phyloP scores from a whole-genome alignment of 1,140 invertebrate species.

The Apis dorsata region DNA sequence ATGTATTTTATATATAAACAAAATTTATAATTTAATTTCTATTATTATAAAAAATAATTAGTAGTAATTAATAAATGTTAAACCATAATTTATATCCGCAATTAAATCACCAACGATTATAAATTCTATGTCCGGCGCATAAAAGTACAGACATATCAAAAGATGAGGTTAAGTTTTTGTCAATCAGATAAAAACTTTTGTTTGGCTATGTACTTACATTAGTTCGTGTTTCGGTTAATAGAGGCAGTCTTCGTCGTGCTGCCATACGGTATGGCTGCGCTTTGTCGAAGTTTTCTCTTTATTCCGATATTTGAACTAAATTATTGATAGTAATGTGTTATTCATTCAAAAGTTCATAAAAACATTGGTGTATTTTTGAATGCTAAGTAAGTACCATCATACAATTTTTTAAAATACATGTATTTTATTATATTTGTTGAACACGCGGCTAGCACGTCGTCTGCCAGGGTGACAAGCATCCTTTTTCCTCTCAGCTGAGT shows the following conservation, averaged over 20 bases:
- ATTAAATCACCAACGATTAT: background rate
- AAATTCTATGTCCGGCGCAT: background rate
- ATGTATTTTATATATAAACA: background rate
- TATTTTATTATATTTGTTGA: background rate
- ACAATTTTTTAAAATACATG: slow-evolving; percentile 6
- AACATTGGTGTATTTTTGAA: slow-evolving; percentile 6
- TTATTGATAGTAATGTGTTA: slow-evolving; percentile 39
- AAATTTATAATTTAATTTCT: background rate
- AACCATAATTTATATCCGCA: background rate
- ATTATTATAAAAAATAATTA: background rate
- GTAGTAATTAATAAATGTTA: background rate
- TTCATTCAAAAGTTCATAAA: slow-evolving; percentile 14
- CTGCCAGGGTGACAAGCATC: slow-evolving; percentile 66
- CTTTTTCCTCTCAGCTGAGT: slow-evolving; percentile 52
- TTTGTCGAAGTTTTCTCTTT: slow-evolving; percentile 42
- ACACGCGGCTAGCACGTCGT: slow-evolving; percentile 68
- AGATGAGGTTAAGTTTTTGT: background rate
- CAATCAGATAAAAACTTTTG: slow-evolving; percentile 53
- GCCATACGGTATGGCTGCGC: slow-evolving; percentile 69
- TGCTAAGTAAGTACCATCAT: slow-evolving; percentile 43
- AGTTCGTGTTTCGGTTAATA: slow-evolving; percentile 68
- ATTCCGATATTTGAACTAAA: slow-evolving; percentile 33
- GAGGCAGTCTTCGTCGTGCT: slow-evolving; percentile 72
- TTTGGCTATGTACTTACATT: slow-evolving; percentile 63
- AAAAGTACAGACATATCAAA: background rate